Conservation (phyloP, 1,140 invertebrate genomes). For the Andricus grossulariae region DNA sequence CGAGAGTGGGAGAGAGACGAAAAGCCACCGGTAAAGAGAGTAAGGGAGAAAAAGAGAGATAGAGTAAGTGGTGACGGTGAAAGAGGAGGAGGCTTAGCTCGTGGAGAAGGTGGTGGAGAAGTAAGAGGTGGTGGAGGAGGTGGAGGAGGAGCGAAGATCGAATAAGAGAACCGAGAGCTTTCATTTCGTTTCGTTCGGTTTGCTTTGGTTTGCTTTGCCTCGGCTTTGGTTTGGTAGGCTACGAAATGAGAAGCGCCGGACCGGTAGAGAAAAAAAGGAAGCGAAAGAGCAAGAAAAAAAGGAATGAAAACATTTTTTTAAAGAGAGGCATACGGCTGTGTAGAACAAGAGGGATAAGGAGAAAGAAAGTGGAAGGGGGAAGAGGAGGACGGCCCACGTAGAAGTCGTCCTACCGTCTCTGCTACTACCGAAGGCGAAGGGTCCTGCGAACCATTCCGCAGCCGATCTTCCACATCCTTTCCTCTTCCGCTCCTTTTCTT, state of each 20-base stretch:
- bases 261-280: conserved; percentile 43
- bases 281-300: conserved; percentile 23
- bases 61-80: conserved; percentile 18
- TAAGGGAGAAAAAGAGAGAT: conserved; percentile 38
- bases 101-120: conserved; percentile 32
- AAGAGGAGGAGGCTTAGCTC: conserved; percentile 38
- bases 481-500: conserved; percentile 35
- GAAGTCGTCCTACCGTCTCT: conserved; percentile 49
- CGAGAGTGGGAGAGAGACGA: conserved; percentile 20
- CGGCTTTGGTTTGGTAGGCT: conserved; percentile 59
- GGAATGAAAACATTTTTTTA: conserved; percentile 33
- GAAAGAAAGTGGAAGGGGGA: conserved; percentile 12
- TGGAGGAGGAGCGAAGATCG: conserved; percentile 53
- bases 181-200: conserved; percentile 68
- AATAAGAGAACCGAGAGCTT: conserved; percentile 55
- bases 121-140: conserved; percentile 39
- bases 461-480: conserved; percentile 36
- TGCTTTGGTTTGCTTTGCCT: conserved; percentile 62
- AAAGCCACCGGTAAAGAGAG: conserved; percentile 38
- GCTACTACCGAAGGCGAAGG: conserved; percentile 44
- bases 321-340: conserved; percentile 32
- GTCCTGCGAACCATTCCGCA: conserved; percentile 40
- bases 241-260: conserved; percentile 61
- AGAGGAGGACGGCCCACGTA: conserved; percentile 53
- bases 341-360: conserved; percentile 13